A percentile compares a stretch with the other conserved stretches of the same genome.
These are phyloP conservation scores for Indri indri DNA, from an alignment of 2,113 vertebrate genomes.

Conservation along the genomic window DNA sequence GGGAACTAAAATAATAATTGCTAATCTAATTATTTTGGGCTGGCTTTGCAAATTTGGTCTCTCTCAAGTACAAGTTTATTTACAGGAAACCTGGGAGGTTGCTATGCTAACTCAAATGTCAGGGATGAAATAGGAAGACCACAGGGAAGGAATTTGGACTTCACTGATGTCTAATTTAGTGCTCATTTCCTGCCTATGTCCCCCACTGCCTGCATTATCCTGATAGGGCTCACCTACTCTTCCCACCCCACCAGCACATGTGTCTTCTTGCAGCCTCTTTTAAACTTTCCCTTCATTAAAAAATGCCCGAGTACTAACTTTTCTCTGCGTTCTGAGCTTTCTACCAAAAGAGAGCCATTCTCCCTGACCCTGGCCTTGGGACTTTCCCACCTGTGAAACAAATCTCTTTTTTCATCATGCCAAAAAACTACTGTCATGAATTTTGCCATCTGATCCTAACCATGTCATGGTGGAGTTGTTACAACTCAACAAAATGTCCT, in stretches of 20 bases:
- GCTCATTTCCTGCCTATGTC: background rate
- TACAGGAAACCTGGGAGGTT: background rate
- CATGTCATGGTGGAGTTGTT: background rate
- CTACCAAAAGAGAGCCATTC: background rate
- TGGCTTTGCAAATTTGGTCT: background rate
- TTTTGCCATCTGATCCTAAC: background rate
- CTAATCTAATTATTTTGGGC: background rate
- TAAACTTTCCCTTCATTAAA: background rate
- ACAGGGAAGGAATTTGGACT: background rate
- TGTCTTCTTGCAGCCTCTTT: background rate
- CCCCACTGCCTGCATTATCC: background rate
- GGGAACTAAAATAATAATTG: background rate
- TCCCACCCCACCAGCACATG: background rate
- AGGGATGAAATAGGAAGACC: background rate
- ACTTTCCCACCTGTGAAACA: background rate
- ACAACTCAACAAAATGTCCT: background rate
- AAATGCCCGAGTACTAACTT: background rate
- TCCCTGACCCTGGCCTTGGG: background rate
- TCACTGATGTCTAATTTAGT: background rate
- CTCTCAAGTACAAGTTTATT: slow-evolving; percentile 2
- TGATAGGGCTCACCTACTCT: background rate
- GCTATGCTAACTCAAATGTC: slow-evolving; percentile 4
- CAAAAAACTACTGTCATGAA: background rate
- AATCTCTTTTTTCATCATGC: background rate
- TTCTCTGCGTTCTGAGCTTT: background rate